Evolutionary conservation across 2,113 vertebrate species (phyloP).

Genomic region (Rhabdornis inornatus): DNA sequence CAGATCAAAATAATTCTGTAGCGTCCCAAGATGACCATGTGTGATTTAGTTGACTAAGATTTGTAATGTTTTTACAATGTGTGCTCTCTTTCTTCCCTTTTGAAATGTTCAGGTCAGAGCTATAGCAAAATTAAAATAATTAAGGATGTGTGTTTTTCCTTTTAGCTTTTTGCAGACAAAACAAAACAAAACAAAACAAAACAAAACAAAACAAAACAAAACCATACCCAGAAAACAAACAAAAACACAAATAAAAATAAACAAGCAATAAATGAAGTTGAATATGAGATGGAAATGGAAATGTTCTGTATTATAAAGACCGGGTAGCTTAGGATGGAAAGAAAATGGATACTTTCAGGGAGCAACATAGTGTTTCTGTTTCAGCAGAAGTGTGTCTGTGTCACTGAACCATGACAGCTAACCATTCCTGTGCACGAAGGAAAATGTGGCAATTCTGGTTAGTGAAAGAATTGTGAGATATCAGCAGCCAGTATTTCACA

Average conservation of each 20-base stretch:
- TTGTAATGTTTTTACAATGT: not conserved
- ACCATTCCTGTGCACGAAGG: rapidly evolving
- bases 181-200: not conserved
- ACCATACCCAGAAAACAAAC: no score
- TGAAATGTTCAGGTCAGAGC: not conserved
- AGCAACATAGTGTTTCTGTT: not conserved
- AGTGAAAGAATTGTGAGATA: not conserved
- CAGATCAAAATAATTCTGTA: not conserved
- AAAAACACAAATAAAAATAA: rapidly evolving
- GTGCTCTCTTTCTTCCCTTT: not conserved
- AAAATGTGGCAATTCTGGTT: not conserved
- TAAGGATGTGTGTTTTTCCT: rapidly evolving
- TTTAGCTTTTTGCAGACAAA: not conserved
- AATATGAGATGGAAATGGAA: not conserved
- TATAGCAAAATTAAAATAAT: not conserved
- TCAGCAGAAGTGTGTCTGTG: not conserved
- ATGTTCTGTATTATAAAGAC: not conserved
- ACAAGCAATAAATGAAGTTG: not conserved
- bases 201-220: not conserved
- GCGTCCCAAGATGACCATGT: not conserved
- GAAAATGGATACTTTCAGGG: not conserved
- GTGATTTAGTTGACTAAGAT: not conserved
- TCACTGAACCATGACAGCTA: not conserved
- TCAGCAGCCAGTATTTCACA: not conserved
- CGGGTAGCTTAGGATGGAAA: not conserved